Conservation (phyloP, 2,113 vertebrate genomes). For the Phasianus colchicus region DNA sequence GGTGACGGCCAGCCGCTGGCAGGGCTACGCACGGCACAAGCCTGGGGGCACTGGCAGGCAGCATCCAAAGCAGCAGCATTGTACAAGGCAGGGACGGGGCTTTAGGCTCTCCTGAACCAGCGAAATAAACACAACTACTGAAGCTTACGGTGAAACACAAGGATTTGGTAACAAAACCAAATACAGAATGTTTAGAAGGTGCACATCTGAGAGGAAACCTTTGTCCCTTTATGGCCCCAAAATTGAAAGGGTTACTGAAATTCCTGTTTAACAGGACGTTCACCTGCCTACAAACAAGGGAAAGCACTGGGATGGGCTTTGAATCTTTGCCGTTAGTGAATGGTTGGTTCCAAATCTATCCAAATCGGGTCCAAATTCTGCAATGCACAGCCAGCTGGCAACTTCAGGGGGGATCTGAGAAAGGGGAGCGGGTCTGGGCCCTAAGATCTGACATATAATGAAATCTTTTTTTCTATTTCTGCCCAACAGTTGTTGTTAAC, state of each 20-base stretch:
- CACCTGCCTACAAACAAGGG: not conserved
- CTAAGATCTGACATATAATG: not conserved
- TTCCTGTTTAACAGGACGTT: not conserved
- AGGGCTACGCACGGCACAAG: not conserved
- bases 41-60: not conserved
- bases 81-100: not conserved
- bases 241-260: not conserved
- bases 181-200: not conserved
- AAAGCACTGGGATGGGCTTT: not conserved
- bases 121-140: not conserved
- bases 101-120: not conserved
- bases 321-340: not conserved
- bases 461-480: not conserved
- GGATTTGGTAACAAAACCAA: not conserved
- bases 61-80: not conserved
- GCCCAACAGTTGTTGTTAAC: not conserved
- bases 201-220: not conserved
- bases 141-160: not conserved
- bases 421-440: not conserved
- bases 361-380: not conserved
- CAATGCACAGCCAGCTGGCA: not conserved
- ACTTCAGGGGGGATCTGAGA: not conserved
- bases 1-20: fast-evolving
- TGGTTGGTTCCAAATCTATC: not conserved
- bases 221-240: not conserved